phyloP scores from a whole-genome alignment of 2,113 vertebrate species.

The western clawed frog (Xenopus tropicalis) region UCB_Xtro_10.0 CM004450.2:1355001-1355500 shows the following conservation, averaged over 20 bases:
- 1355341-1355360: neutral
- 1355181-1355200: neutral
- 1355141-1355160: neutral
- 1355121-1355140: neutral
- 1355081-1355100: neutral
- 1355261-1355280: too few species aligned
- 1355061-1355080: too few species aligned
- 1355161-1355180: neutral
- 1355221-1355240: conserved; percentile 10
- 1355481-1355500: neutral
- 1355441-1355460: too few species aligned
- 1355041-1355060: too few species aligned
- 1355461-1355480: too few species aligned
- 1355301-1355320: too few species aligned
- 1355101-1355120: neutral
- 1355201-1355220: neutral
- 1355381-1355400: too few species aligned
- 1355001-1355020: too few species aligned
- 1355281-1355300: too few species aligned
- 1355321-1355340: too few species aligned
- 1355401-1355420: neutral
- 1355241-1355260: too few species aligned
- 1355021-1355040: too few species aligned
- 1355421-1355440: neutral
- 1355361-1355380: conserved; percentile 1